A percentile compares a stretch with the other conserved stretches of the same genome.
These are phyloP conservation scores for Symphodus melops DNA, from an alignment of 2,113 vertebrate species.

Conservation along the genomic window DNA sequence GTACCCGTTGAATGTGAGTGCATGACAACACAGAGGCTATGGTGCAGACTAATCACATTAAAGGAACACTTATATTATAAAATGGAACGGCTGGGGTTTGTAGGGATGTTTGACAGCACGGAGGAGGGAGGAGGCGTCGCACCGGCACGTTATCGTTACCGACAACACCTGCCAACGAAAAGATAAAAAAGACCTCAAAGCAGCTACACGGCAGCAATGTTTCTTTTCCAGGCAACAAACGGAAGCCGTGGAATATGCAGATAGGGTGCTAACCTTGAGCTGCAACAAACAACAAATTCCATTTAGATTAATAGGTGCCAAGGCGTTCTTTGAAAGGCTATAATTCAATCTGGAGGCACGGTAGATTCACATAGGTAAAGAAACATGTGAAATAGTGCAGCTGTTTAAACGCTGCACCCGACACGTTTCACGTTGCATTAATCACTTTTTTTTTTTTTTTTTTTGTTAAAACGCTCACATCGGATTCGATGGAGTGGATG, in stretches of 20 bases:
- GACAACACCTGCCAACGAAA: slow-evolving; percentile 75
- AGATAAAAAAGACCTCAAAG: slow-evolving; percentile 73
- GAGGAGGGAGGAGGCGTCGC: slow-evolving; percentile 50
- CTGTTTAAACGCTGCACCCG: slow-evolving; percentile 19
- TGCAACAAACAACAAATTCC: slow-evolving; percentile 43
- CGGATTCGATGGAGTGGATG: slow-evolving; percentile 48
- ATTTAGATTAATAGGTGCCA: slow-evolving; percentile 72
- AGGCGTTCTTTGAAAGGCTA: slow-evolving; percentile 64
- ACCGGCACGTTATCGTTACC: slow-evolving; percentile 35
- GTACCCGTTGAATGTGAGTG: not conserved
- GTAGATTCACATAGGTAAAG: slow-evolving; percentile 62
- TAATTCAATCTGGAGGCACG: slow-evolving; percentile 73
- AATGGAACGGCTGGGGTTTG: slow-evolving; percentile 9
- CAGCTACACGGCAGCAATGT: slow-evolving; percentile 53
- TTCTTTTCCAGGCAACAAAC: slow-evolving; percentile 70
- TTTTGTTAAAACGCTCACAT: slow-evolving; percentile 22
- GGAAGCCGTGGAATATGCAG: slow-evolving; percentile 62
- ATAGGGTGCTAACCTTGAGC: slow-evolving; percentile 71
- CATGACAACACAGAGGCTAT: slow-evolving; percentile 19
- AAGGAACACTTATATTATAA: slow-evolving; percentile 47
- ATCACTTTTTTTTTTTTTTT: slow-evolving; percentile 25
- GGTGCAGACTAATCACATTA: slow-evolving; percentile 62
- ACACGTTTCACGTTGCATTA: slow-evolving; percentile 39
- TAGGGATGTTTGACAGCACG: slow-evolving; percentile 50
- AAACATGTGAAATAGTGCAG: slow-evolving; percentile 53